A percentile compares a stretch with the other conserved stretches of the same genome.
These are phyloP conservation scores for Pararge aegeria DNA, from an alignment of 1,140 invertebrate genomes.

Conservation along the genomic window DNA sequence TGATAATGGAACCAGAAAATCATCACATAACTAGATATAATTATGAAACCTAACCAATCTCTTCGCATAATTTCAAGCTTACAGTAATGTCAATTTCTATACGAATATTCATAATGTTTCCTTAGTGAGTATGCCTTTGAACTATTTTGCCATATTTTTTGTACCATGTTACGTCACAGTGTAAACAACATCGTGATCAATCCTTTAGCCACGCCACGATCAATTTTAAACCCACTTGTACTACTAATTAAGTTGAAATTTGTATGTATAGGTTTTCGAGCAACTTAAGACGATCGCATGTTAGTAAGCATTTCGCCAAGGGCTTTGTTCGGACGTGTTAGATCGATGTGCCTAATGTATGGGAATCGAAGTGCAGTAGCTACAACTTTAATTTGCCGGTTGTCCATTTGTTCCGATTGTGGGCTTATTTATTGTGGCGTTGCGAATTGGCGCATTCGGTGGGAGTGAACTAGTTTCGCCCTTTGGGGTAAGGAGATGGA, in stretches of 20 bases:
- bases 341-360: slow-evolving; percentile 75
- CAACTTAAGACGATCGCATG: slow-evolving; percentile 66
- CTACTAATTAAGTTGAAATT: slow-evolving; percentile 27
- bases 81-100: too few species aligned
- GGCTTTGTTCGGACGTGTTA: slow-evolving; percentile 72
- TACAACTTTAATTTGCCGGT: slow-evolving; percentile 67
- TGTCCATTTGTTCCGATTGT: slow-evolving; percentile 76
- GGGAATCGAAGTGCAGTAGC: slow-evolving; percentile 58
- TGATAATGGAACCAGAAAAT: too few species aligned
- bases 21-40: too few species aligned
- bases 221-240: slow-evolving; percentile 37
- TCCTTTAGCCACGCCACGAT: slow-evolving; percentile 24
- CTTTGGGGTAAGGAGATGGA: slow-evolving; percentile 24
- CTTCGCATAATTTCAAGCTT: too few species aligned
- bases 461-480: slow-evolving; percentile 31
- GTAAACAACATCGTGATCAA: slow-evolving; percentile 22
- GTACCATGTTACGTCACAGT: slow-evolving; percentile 28
- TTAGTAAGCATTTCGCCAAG: slow-evolving; percentile 51
- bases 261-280: slow-evolving; percentile 24
- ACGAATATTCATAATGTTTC: too few species aligned
- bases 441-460: slow-evolving; percentile 43
- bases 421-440: slow-evolving; percentile 66
- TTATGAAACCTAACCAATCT: too few species aligned
- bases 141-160: too few species aligned
- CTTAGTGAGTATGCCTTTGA: too few species aligned